Base-by-base conservation (phyloP, 1,140 invertebrate species). In the Dendroctonus valens region DNA sequence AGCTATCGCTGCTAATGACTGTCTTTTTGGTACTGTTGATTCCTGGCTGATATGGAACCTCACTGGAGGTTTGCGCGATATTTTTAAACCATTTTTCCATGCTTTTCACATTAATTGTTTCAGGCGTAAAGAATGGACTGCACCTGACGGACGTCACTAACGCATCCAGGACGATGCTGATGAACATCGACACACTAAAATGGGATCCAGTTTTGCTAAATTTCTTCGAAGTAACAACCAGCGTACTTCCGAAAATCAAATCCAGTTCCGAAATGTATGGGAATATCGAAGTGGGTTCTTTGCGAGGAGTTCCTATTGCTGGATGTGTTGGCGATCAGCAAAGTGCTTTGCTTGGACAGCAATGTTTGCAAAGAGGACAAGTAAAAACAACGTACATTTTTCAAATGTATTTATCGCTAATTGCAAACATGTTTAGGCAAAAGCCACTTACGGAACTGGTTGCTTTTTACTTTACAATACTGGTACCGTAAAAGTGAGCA, bases 71-170 rank as follows among this genome's bases (percentile, higher is more conserved):
- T 12, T 46, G 41, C 41, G 7, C 11, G 14, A 3, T 51, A 8
- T 51, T 52, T 14, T 5, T 51, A 0, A 26, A 3, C 1, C 51
- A 9, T 53, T 9, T 53, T 53, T 53, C 11, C 8, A 11, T 2
- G 15, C 14, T 39, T 48, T 11, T 12, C 38, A 40, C 5, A 26
- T 58, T 11, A 49, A 46, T 38, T 50, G 41, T 50, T 65, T 40
- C 26, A 73, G 90, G 85, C 5, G 73, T 80, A 50, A 76, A 84
- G 58, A 84, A 85, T 38, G 92, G 92, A 0, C 80, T 91, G 40
- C 94, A 98, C 78, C 78, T 94, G 2, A 99, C 97, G 0, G 97
- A 99, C 81, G 96, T 99, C 0, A 94, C 95, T 2, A 99, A 99
- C 83, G 97, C 97, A 12, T 97, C 94, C 38, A 84, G 97, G 14